These are phyloP conservation scores for cattle (Bos taurus) DNA, from an alignment of 2,113 vertebrate species.

Conservation along the genomic window ARS-UCD2.0 NC_037334.1:66228001-66228500, in stretches of 20 bases:
- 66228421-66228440: background rate
- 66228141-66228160: background rate
- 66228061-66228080: constrained; percentile 62
- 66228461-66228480: background rate
- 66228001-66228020: constrained; percentile 69
- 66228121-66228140: background rate
- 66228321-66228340: background rate
- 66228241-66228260: background rate
- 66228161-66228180: background rate
- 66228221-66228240: background rate
- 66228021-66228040: constrained; percentile 70
- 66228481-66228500: background rate
- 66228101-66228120: constrained; percentile 31
- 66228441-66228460: background rate
- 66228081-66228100: constrained; percentile 53
- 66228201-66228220: background rate
- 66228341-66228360: background rate
- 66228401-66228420: background rate
- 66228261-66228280: background rate
- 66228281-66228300: background rate
- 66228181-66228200: background rate
- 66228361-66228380: background rate
- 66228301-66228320: background rate
- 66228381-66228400: background rate
- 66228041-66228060: constrained; percentile 71